Evolutionary conservation across 2,888 invertebrate species (phyloP).

Genomic region (Pristionchus arcanus): DNA sequence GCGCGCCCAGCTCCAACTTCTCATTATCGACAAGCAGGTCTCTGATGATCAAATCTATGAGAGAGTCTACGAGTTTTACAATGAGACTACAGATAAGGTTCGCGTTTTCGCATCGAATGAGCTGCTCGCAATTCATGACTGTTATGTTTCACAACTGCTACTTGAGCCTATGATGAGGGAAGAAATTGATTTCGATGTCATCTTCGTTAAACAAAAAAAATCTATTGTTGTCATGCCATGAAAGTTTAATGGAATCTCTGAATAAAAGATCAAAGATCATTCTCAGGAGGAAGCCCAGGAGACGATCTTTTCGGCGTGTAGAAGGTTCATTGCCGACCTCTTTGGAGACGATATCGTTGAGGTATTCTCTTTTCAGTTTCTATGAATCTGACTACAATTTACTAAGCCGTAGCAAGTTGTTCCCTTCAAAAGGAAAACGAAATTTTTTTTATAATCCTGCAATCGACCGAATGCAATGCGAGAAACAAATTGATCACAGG

Average conservation of each 20-base stretch:
- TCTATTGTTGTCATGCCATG: too few species aligned
- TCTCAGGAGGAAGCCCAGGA: constrained; percentile 52
- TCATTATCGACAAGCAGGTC: constrained; percentile 42
- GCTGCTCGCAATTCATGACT: background rate
- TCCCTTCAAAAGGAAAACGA: too few species aligned
- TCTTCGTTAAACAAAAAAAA: too few species aligned
- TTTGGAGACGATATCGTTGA: constrained; percentile 55
- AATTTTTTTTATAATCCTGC: too few species aligned
- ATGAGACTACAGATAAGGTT: constrained; percentile 39
- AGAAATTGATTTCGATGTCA: too few species aligned
- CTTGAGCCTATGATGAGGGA: background rate
- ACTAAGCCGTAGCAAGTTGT: too few species aligned
- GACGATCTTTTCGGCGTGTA: constrained; percentile 26
- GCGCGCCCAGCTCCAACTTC: constrained; percentile 27
- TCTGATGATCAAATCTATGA: constrained; percentile 53
- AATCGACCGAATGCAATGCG: too few species aligned
- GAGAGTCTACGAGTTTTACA: constrained; percentile 51
- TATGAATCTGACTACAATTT: too few species aligned
- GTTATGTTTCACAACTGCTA: background rate
- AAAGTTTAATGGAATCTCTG: too few species aligned
- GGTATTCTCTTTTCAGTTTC: background rate
- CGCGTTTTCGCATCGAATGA: background rate
- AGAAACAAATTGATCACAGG: background rate
- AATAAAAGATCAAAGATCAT: too few species aligned
- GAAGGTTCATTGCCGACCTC: constrained; percentile 48